Evolutionary conservation across 1,140 invertebrate genomes (phyloP), one percentile per base, ranked within the genome.

Genomic region (Drosophila arawakana): DNA sequence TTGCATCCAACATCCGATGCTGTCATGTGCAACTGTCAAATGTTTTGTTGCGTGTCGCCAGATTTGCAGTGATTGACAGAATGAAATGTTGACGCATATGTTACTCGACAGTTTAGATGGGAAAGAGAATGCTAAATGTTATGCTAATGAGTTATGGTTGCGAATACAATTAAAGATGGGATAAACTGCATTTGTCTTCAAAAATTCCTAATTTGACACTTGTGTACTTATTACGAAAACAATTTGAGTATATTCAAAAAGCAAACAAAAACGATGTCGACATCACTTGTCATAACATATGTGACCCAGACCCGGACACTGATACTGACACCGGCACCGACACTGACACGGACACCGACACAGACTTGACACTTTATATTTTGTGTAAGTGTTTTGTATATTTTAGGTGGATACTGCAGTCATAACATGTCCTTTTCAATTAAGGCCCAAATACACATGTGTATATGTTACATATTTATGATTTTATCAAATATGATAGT

Each of bases 271-370:
- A 68, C 57, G 57, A 79, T 72, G 60, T 55, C 58, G 49, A 73
- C 82, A 78, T 71, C 78, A 84, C 78, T 85, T 84, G 82, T 81
- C 81, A 84, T 81, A 84, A 84, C 81, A 84, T 78, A 78, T 84
- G 82, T 67, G 57, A 81, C 63, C 81, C 78, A 69, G 62, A 71
- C 74, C 61, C 68, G 6, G 41, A 55, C 41, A 54, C n/a, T 13
- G 49, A 55, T 34, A 63, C 21, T 8, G 68, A 54, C 60, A 62
- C 8, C 8, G 62, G 71, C 80, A 74, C 52, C 7, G 30, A 46
- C 39, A 66, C 25, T 15, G 67, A 68, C 71, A 78, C 39, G 13
- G 30, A 44, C n/a, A 66, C 30, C 18, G 15, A 67, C 10, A 57
- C 18, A 9, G 68, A 55, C 39, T 63, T 61, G 44, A 35, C 73